Evolutionary conservation across 2,888 invertebrate species (phyloP).

Genomic region (Diaphora mendica): DNA sequence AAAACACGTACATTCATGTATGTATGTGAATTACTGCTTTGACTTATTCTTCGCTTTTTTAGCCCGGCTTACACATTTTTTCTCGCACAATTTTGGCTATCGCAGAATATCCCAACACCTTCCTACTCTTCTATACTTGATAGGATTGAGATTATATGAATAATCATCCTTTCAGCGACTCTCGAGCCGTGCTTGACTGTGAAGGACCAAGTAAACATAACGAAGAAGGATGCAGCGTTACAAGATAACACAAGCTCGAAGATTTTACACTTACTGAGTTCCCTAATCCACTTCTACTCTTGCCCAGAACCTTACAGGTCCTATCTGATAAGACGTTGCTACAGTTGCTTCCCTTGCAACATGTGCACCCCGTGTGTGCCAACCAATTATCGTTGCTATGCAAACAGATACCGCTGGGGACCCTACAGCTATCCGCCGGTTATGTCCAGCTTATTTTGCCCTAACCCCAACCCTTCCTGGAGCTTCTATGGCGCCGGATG

Average conservation of each 20-base stretch:
- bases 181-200: slow-evolving; percentile 58
- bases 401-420: slow-evolving; percentile 29
- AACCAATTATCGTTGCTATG: slow-evolving; percentile 40
- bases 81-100: background rate
- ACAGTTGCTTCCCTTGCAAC: slow-evolving; percentile 17
- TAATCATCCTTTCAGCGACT: slow-evolving; percentile 74
- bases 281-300: slow-evolving; percentile 53
- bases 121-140: background rate
- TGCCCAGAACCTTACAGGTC: slow-evolving; percentile 41
- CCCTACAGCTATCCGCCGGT: slow-evolving; percentile 41
- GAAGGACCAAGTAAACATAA: slow-evolving; percentile 53
- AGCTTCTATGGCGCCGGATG: slow-evolving; percentile 1
- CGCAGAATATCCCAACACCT: background rate
- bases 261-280: slow-evolving; percentile 17
- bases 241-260: slow-evolving; percentile 25
- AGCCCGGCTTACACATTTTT: background rate
- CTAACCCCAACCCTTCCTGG: slow-evolving; percentile 4
- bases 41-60: background rate
- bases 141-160: slow-evolving; percentile 55
- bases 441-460: slow-evolving; percentile 9
- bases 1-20: background rate
- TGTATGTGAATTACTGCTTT: background rate
- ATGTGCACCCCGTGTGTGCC: slow-evolving; percentile 32
- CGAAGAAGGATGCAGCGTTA: slow-evolving; percentile 34
- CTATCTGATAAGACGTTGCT: background rate